Evolutionary conservation across 2,797 vertebrate species (phyloP), one percentile per base, ranked within the genome.

Genomic region (Sus cebifrons): DNA sequence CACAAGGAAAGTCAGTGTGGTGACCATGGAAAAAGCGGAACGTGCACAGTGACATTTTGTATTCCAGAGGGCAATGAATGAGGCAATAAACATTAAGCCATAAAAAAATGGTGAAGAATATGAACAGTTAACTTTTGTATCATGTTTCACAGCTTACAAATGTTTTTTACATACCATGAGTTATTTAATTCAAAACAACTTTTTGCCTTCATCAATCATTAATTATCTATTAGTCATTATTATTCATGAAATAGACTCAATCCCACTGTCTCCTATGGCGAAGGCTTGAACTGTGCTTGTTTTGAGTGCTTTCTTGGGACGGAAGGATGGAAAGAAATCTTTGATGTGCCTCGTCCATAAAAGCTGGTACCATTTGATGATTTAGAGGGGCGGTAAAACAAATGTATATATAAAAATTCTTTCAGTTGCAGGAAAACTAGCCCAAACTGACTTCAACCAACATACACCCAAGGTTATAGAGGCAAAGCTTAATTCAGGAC

Each of bases 231-330:
- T 79, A 89, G 40, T 82, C 13, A 87, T 25, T 75, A 6, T 56
- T 89, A 64, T 58, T 97, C 85, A 89, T 84, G 64, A 90, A 92
- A 92, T n/a, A 68, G 29, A 62, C 15, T 68, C 71, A 90, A 78
- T 44, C 12, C 52, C 36, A 79, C 49, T 75, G 49, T 86, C 29
- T 0, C 58, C 64, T 74, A 10, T 49, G 17, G 52, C 29, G 86
- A 83, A 93, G 7, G n/a, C 54, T 83, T 84, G 29, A 90, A 71
- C 44, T 75, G 23, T 14, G 6, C 2, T 67, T 83, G 12, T 20
- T 95, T 87, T 23, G 13, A 87, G 27, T 89, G 92, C 71, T 65
- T 95, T 44, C 65, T 77, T 91, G 32, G 79, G 6, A 62, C 52
- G 23, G n/a, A 70, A 95, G 29, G 58, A 86, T 40, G 23, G 29